Evolutionary conservation across 2,888 invertebrate species (phyloP).

Genomic region (Melikaiella ostensackeni): DNA sequence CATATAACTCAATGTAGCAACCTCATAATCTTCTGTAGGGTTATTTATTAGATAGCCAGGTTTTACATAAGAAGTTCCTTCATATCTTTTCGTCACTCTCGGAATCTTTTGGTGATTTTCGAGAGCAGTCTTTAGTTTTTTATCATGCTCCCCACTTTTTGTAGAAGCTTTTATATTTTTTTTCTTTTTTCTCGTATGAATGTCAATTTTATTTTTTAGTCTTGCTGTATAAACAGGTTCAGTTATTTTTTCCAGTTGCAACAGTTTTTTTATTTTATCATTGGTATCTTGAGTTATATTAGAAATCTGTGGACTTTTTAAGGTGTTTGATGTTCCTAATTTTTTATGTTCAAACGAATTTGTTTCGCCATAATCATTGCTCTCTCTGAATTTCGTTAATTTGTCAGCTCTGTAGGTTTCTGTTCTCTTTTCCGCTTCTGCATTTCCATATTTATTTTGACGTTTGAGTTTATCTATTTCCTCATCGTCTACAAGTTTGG

Average conservation of each 20-base stretch:
- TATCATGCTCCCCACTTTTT: not conserved
- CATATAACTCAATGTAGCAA: not conserved
- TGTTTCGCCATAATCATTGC: conserved; percentile 50
- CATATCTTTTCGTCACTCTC: not conserved
- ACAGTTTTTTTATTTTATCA: not conserved
- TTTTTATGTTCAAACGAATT: not conserved
- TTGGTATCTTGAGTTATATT: not conserved
- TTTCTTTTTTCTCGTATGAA: not conserved
- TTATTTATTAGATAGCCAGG: not conserved
- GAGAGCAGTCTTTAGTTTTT: not conserved
- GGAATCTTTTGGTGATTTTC: not conserved
- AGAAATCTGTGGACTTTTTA: not conserved
- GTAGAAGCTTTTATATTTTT: not conserved
- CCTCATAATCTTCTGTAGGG: not conserved
- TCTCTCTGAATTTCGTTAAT: conserved; percentile 40
- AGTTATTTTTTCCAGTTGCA: not conserved
- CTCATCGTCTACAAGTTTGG: conserved; percentile 60
- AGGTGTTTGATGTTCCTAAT: not conserved
- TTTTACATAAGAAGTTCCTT: not conserved
- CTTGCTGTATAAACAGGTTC: conserved; percentile 44
- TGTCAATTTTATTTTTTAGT: conserved; percentile 9
- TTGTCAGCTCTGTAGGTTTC: conserved; percentile 45
- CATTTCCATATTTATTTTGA: conserved; percentile 59
- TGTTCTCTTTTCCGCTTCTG: conserved; percentile 47
- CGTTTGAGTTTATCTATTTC: conserved; percentile 63